Evolutionary conservation across 2,797 vertebrate genomes (phyloP).

Genomic region (Gila robusta): DNA sequence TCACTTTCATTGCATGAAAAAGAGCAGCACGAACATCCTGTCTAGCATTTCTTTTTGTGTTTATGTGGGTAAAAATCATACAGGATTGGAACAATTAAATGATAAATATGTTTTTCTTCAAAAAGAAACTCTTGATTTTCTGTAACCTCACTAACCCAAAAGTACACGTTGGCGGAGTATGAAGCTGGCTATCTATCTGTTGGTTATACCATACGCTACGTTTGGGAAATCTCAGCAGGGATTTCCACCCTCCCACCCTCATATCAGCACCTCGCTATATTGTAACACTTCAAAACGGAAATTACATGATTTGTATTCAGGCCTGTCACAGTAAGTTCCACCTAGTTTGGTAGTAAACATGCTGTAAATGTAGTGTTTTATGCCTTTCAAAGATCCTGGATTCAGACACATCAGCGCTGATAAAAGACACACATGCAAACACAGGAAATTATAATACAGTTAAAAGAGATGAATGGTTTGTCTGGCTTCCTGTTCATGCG

Average conservation of each 20-base stretch:
- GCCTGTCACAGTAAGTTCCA: slow-evolving; percentile 21
- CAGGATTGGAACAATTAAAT: neutral
- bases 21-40: neutral
- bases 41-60: neutral
- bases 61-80: no score
- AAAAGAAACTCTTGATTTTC: neutral
- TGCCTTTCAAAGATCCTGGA: neutral
- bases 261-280: neutral
- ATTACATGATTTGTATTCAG: slow-evolving; percentile 4
- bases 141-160: neutral
- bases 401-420: slow-evolving; percentile 6
- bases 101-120: neutral
- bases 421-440: neutral
- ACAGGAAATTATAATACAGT: neutral
- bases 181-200: neutral
- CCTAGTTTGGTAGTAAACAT: neutral
- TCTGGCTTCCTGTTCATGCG: slow-evolving; percentile 22
- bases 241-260: slow-evolving; percentile 26
- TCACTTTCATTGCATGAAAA: neutral
- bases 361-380: neutral
- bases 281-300: slow-evolving; percentile 26
- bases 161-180: neutral
- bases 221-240: slow-evolving; percentile 26
- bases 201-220: neutral
- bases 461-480: slow-evolving; percentile 33